A percentile compares a stretch with the other conserved stretches of the same genome.
phyloP scores from a whole-genome alignment of 2,888 invertebrate genomes.

The Anaspis maculata region DNA sequence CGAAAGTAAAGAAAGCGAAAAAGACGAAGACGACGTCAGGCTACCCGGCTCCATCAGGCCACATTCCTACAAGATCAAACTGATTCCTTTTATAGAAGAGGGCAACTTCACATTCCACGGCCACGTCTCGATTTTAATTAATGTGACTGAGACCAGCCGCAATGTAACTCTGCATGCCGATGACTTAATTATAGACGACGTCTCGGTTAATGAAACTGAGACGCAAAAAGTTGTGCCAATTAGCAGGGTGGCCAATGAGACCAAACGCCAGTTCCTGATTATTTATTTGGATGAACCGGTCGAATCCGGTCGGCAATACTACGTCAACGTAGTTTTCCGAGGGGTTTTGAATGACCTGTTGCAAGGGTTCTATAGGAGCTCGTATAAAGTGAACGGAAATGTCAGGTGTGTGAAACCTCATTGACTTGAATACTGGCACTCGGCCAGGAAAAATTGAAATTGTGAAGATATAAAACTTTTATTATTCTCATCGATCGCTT shows the following conservation, averaged over 20 bases:
- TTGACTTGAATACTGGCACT: too few relatives aligned
- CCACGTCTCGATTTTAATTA: conserved; percentile 54
- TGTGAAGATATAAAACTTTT: too few relatives aligned
- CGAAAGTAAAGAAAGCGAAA: conserved; percentile 3
- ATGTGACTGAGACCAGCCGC: conserved; percentile 51
- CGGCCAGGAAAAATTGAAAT: too few relatives aligned
- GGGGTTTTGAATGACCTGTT: conserved; percentile 68
- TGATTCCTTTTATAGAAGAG: conserved; percentile 64
- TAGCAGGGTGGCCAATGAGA: conserved; percentile 43
- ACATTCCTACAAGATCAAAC: conserved; percentile 57
- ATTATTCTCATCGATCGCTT: too few relatives aligned
- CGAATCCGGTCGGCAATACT: conserved; percentile 52
- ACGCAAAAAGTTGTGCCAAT: conserved; percentile 6
- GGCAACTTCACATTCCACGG: conserved; percentile 76
- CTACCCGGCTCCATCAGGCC: conserved; percentile 62
- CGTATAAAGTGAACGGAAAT: conserved; percentile 59
- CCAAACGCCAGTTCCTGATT: conserved; percentile 60
- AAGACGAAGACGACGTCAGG: conserved; percentile 48
- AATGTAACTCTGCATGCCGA: conserved; percentile 69
- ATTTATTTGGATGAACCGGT: conserved; percentile 53
- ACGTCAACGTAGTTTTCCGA: conserved; percentile 58
- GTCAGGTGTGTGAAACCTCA: conserved; percentile 68
- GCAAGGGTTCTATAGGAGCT: conserved; percentile 77
- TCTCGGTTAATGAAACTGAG: conserved; percentile 18
- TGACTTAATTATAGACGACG: conserved; percentile 55